Evolutionary conservation across 2,113 vertebrate species (phyloP).

Genomic region (Pithys albifrons): DNA sequence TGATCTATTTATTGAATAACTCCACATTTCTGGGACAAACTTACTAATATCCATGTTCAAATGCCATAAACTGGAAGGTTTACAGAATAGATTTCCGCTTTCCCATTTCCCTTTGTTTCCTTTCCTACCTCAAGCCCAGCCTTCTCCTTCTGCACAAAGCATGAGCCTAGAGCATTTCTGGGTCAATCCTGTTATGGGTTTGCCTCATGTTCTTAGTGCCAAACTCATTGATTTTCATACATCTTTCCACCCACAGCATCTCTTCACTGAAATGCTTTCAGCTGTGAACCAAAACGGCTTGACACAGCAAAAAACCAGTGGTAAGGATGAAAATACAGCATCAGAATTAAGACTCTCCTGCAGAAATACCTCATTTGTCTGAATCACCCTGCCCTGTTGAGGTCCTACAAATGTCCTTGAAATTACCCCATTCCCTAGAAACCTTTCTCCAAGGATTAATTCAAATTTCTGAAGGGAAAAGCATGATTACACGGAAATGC

Average conservation of each 20-base stretch:
- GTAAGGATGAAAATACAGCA: background rate
- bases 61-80: background rate
- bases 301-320: conserved; percentile 13
- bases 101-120: background rate
- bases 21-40: background rate
- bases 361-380: background rate
- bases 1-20: background rate
- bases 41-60: background rate
- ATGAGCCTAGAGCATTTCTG: background rate
- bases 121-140: background rate
- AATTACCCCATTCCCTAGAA: background rate
- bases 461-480: conserved; percentile 39
- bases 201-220: background rate
- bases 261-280: conserved; percentile 19
- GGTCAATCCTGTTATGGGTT: background rate
- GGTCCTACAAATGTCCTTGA: background rate
- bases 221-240: conserved; percentile 21
- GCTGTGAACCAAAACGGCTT: conserved; percentile 11
- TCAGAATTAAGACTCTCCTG: background rate
- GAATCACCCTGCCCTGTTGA: background rate
- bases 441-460: conserved; percentile 16
- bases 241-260: background rate
- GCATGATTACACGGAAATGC: conserved; percentile 57
- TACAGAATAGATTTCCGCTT: background rate
- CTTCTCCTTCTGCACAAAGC: background rate